Evolutionary conservation across 2,888 invertebrate species (phyloP).

Genomic region (Dysmachus trigonus): DNA sequence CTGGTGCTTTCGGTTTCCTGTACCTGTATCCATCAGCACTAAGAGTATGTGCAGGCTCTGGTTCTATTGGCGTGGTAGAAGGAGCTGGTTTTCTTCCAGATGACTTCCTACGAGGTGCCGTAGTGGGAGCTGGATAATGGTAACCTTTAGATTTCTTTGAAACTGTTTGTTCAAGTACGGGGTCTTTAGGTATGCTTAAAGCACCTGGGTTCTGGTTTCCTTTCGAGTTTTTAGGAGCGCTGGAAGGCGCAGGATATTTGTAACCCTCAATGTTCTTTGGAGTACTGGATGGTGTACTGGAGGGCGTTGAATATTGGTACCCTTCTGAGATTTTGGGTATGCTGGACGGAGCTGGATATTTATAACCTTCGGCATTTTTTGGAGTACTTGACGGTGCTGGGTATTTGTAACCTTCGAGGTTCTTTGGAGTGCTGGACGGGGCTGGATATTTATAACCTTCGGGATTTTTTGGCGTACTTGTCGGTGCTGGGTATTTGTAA

Average conservation of each 20-base stretch:
- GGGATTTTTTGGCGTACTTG: background rate
- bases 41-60: background rate
- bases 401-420: background rate
- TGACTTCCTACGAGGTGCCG: background rate
- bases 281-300: background rate
- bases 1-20: background rate
- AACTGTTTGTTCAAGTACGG: background rate
- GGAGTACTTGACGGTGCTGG: background rate
- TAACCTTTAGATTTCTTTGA: slow-evolving; percentile 5
- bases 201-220: slow-evolving; percentile 4
- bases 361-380: background rate
- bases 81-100: background rate
- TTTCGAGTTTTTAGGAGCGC: background rate
- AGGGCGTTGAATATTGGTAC: too few relatives aligned
- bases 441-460: background rate
- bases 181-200: background rate
- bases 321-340: too few relatives aligned
- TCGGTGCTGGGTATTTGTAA: background rate
- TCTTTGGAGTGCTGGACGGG: background rate
- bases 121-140: slow-evolving; percentile 1
- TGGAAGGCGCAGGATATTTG: slow-evolving; percentile 8
- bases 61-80: background rate
- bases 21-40: slow-evolving; percentile 9
- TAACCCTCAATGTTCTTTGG: background rate
- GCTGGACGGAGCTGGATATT: background rate